Conservation (phyloP, 2,113 vertebrate genomes). For the Oostethus manadensis region DNA sequence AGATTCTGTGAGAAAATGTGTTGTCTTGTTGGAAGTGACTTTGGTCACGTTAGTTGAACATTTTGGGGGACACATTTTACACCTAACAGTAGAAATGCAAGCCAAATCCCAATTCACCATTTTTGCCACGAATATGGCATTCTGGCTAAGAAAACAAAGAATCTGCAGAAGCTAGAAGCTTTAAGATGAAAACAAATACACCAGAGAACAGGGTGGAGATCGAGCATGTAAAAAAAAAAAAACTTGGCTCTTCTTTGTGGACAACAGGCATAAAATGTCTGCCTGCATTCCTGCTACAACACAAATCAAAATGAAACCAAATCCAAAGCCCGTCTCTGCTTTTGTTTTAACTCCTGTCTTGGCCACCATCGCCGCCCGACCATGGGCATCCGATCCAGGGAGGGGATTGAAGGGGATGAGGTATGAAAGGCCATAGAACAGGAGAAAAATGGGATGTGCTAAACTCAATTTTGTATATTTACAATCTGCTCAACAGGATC, state of each 20-base stretch:
- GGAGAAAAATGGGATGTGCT: slow-evolving; percentile 47
- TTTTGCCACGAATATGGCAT: too few relatives aligned
- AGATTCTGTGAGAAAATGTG: too few relatives aligned
- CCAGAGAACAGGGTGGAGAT: too few relatives aligned
- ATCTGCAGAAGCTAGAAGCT: too few relatives aligned
- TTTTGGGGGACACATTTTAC: too few relatives aligned
- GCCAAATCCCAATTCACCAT: too few relatives aligned
- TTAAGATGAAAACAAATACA: slow-evolving; percentile 20
- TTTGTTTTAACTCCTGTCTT: slow-evolving; percentile 55
- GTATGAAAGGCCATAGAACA: slow-evolving; percentile 40
- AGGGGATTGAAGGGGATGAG: slow-evolving; percentile 59
- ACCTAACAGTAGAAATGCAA: too few relatives aligned
- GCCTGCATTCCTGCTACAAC: slow-evolving; percentile 54
- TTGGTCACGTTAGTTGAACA: too few relatives aligned
- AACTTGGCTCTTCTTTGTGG: slow-evolving; percentile 37
- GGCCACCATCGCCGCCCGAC: slow-evolving; percentile 38
- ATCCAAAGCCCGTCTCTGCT: slow-evolving; percentile 44
- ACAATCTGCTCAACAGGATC: slow-evolving; percentile 55
- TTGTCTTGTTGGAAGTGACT: too few relatives aligned
- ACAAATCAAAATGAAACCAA: slow-evolving; percentile 57
- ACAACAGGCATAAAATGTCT: slow-evolving; percentile 48
- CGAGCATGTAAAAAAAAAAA: slow-evolving; percentile 35
- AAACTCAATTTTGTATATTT: slow-evolving; percentile 65
- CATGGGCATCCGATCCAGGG: slow-evolving; percentile 50
- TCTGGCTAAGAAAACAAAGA: background rate